Conservation (phyloP, 2,797 vertebrate species). For the Psittacula derbiana region DNA sequence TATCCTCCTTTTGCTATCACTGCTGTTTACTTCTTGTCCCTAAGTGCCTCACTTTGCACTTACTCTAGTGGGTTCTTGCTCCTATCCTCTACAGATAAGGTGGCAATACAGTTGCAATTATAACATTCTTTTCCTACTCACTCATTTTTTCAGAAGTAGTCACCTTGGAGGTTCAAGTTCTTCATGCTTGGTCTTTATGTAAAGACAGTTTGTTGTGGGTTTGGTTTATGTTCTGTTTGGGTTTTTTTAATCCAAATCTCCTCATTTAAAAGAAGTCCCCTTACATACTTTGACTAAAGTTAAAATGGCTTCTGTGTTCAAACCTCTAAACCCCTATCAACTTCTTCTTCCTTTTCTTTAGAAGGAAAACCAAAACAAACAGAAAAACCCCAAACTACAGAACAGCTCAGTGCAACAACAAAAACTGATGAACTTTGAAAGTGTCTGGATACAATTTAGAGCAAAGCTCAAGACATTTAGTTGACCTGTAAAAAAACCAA, state of each 20-base stretch:
- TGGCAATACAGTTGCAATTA: neutral
- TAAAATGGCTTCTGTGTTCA: neutral
- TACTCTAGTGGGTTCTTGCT: slow-evolving; percentile 2
- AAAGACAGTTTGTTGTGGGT: neutral
- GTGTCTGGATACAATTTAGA: neutral
- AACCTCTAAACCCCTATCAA: neutral
- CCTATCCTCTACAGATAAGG: slow-evolving; percentile 40
- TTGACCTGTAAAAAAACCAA: neutral
- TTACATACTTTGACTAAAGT: neutral
- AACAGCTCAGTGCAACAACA: neutral
- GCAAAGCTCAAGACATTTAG: neutral
- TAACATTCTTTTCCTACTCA: slow-evolving; percentile 13
- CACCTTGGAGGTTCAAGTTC: neutral
- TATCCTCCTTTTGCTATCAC: slow-evolving; percentile 1
- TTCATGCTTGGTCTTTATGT: neutral
- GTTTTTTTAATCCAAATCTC: neutral
- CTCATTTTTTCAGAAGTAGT: neutral
- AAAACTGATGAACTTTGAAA: neutral
- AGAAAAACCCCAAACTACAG: neutral
- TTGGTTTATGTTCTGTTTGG: no score
- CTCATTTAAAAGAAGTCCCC: neutral
- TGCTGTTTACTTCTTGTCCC: neutral
- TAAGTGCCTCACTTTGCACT: slow-evolving; percentile 58
- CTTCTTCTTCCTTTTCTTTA: neutral
- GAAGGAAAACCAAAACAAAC: neutral